These are phyloP conservation scores for Aurelia aurita complex sp. Pacific DNA, from an alignment of 30 jellyfish, hydroid and myxozoan species.

Conservation along the genomic window DNA sequence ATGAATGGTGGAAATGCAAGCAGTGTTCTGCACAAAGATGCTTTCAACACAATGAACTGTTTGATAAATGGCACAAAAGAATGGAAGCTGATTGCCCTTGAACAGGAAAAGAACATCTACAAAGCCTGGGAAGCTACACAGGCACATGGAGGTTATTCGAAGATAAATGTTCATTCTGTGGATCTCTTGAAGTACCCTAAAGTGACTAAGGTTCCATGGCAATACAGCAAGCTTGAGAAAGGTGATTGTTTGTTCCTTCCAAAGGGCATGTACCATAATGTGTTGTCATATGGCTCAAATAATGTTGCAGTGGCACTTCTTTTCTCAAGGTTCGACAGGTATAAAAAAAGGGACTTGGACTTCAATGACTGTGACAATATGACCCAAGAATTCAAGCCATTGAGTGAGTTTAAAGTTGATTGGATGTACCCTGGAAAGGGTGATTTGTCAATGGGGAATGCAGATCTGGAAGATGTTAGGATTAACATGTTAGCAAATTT, in stretches of 20 bases:
- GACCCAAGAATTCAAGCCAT: slow-evolving; percentile 50
- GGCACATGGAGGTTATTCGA: slow-evolving; percentile 76
- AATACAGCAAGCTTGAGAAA: slow-evolving; percentile 50
- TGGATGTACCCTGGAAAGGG: slow-evolving; percentile 92
- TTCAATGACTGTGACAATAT: slow-evolving; percentile 48
- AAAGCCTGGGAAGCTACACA: slow-evolving; percentile 63
- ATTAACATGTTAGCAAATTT: slow-evolving; percentile 17
- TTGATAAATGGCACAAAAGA: slow-evolving; percentile 86
- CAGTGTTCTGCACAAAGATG: slow-evolving; percentile 86
- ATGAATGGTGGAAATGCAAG: slow-evolving; percentile 79
- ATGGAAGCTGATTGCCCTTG: slow-evolving; percentile 73
- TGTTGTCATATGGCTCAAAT: slow-evolving; percentile 62
- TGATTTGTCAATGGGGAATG: slow-evolving; percentile 85
- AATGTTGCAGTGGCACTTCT: slow-evolving; percentile 83
- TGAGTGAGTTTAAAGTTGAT: slow-evolving; percentile 73
- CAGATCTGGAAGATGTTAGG: slow-evolving; percentile 68
- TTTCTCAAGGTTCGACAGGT: slow-evolving; percentile 69
- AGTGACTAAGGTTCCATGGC: slow-evolving; percentile 72
- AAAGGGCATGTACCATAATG: slow-evolving; percentile 78
- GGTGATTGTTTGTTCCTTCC: slow-evolving; percentile 91
- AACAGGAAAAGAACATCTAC: slow-evolving; percentile 59
- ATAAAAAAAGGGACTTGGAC: slow-evolving; percentile 34
- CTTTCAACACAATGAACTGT: slow-evolving; percentile 87
- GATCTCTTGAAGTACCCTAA: slow-evolving; percentile 49
- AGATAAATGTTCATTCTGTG: slow-evolving; percentile 67